Evolutionary conservation across 2,113 vertebrate genomes (phyloP), one percentile per base, ranked within the genome.

Genomic region (Cyanoramphus novaezelandiae): DNA sequence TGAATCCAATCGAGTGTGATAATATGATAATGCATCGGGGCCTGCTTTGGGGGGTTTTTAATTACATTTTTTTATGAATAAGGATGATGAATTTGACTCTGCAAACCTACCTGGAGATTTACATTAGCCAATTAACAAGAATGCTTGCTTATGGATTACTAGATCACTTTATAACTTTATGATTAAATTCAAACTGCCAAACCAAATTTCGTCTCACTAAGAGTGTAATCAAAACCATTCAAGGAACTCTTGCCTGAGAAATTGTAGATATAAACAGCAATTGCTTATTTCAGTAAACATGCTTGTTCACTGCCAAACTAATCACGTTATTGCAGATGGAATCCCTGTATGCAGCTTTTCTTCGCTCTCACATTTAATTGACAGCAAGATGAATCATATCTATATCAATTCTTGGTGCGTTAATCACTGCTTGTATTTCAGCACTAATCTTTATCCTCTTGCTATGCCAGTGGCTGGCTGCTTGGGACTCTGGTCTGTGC

Each of bases 251-350:
- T 97, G 90, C 95, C 95, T 93, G 96, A 95, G 92, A 96, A 94
- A 91, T 82, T 96, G 96, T 95, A 97, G 96, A 96, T 96, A 96
- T 94, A 97, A 96, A 96, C 95, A 95, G 96, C 96, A 97, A 96
- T 96, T 93, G 93, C 93, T 88, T 83, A 94, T 96, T 95, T 96
- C 39, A 47, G 76, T 97, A 96, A 96, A 96, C 91, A 93, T 44
- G 86, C 83, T 92, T 95, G 71, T 78, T 88, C 96, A 82, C 91
- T 95, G 91, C 93, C 95, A 93, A 94, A 90, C 49, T 63, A 93
- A 86, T 97, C 78, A 90, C 55, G 33, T 92, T 95, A 71, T 55
- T 95, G 76, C 96, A 64, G 90, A 82, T 94, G 95, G 95, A 80
- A 95, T 97, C 96, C 95, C 94, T 89, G 74, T 91, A 37, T 94